Conservation (phyloP, 2,113 vertebrate species). For the Oncorhynchus gorbuscha region DNA sequence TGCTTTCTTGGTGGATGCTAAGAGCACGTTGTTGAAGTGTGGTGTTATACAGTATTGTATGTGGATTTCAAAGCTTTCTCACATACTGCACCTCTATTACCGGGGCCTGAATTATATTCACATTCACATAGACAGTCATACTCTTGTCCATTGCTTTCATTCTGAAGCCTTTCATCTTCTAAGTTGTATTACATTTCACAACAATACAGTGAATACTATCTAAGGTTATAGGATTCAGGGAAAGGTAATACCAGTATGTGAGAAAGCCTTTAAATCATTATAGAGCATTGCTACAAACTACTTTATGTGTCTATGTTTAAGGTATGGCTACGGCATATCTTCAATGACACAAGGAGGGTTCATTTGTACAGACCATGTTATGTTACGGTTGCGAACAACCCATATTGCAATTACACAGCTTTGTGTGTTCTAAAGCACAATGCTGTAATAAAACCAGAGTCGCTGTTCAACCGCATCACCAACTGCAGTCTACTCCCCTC, state of each 20-base stretch:
- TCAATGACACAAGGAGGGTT: not conserved
- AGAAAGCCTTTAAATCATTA: too few relatives aligned
- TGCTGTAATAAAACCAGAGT: not conserved
- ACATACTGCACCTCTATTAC: too few relatives aligned
- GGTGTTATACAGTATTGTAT: too few relatives aligned
- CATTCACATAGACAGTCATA: too few relatives aligned
- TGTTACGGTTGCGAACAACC: too few relatives aligned
- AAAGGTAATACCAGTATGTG: too few relatives aligned
- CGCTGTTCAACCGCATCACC: slow-evolving; percentile 48
- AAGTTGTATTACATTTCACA: not conserved
- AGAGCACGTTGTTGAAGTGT: too few relatives aligned
- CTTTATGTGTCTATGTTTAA: not conserved
- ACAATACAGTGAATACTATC: not conserved
- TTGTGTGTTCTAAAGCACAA: not conserved
- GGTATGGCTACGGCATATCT: not conserved
- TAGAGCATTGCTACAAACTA: too few relatives aligned
- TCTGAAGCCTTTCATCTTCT: not conserved
- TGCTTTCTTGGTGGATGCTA: too few relatives aligned
- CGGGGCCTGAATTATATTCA: too few relatives aligned
- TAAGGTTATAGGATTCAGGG: not conserved
- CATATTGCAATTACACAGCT: not conserved
- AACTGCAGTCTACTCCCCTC: slow-evolving; percentile 47
- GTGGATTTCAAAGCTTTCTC: too few relatives aligned
- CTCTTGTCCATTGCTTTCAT: not conserved
- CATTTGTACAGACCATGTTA: not conserved